Evolutionary conservation across 2,113 vertebrate species (phyloP).

Genomic region (Mustela lutreola): DNA sequence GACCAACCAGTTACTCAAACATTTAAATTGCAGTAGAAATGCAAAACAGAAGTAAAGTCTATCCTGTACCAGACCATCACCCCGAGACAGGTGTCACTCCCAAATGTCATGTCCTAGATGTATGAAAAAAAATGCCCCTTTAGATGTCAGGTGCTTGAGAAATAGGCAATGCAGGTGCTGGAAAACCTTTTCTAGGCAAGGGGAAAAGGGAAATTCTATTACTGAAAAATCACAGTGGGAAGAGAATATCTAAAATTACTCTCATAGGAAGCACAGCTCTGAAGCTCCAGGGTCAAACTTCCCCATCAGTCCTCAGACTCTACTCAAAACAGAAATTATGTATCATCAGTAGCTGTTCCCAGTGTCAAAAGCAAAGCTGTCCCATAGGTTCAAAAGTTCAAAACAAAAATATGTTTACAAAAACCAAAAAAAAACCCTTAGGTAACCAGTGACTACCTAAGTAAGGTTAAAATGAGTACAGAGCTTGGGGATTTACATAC

Average conservation of each 20-base stretch:
- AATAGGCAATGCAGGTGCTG: neutral
- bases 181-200: neutral
- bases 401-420: neutral
- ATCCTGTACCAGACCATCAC: neutral
- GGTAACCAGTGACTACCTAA: neutral
- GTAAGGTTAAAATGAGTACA: neutral
- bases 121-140: neutral
- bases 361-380: neutral
- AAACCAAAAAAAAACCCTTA: neutral
- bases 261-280: neutral
- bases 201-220: constrained; percentile 10
- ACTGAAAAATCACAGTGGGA: neutral
- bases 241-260: neutral
- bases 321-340: neutral
- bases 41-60: constrained; percentile 19
- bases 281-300: neutral
- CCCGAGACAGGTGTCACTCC: neutral
- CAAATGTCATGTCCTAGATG: neutral
- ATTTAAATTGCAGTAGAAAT: constrained; percentile 46
- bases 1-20: neutral
- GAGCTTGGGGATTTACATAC: neutral
- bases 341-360: neutral
- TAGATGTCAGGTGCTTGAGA: neutral
- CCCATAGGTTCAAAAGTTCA: neutral
- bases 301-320: neutral